Conservation (phyloP, 2,113 vertebrate genomes). For the Hyaena hyaena region DNA sequence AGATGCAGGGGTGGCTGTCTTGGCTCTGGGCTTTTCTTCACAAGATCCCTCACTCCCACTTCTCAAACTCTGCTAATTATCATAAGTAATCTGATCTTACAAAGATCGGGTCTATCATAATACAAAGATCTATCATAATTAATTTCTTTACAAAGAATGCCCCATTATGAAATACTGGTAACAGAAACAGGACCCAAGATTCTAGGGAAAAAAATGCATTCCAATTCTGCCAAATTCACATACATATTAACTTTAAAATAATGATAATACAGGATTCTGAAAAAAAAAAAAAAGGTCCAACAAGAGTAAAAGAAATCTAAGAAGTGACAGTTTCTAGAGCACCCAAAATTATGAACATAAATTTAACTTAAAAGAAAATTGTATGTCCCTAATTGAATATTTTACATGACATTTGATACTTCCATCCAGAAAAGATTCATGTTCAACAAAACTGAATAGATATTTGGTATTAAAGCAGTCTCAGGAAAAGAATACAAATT, state of each 20-base stretch:
- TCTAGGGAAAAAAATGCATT: not conserved
- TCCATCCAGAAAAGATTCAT: constrained; percentile 8
- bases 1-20: not conserved
- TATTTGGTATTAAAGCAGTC: not conserved
- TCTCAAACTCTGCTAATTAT: not conserved
- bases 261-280: not conserved
- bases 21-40: not conserved
- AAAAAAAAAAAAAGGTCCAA: not conserved
- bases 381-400: not conserved
- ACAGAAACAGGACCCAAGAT: constrained; percentile 3
- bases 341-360: not conserved
- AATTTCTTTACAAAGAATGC: not conserved
- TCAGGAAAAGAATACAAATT: constrained; percentile 27
- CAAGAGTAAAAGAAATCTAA: constrained; percentile 5
- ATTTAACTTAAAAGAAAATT: constrained; percentile 39
- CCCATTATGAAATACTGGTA: not conserved
- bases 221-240: not conserved
- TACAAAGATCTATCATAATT: not conserved
- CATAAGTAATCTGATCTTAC: not conserved
- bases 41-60: not conserved
- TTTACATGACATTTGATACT: not conserved
- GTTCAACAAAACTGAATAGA: constrained; percentile 41
- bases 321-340: not conserved
- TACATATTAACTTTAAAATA: not conserved
- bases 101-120: not conserved